Base-by-base conservation (phyloP, 2,113 vertebrate genomes). In the Tenrec ecaudatus region DNA sequence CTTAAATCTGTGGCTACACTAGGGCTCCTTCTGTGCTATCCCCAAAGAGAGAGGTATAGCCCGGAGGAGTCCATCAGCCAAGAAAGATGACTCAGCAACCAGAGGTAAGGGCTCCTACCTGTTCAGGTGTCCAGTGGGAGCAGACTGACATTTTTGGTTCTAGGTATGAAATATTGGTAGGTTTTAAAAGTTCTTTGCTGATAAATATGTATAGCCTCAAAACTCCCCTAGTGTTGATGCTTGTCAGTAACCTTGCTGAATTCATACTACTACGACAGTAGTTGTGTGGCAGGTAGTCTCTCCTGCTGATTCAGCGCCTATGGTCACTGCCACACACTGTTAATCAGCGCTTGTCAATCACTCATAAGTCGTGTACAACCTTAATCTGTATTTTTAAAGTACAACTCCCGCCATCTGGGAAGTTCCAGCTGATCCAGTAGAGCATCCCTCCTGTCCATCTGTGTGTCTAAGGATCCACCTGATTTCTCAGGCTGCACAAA, bases 181-280 rank as follows among this genome's bases (percentile, higher is more conserved):
- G 4, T 25, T 29, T 17, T 38, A 60, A 40, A 73, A 19, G 58
- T 31, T 8, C 27, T 94, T 73, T 47, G 79, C 57, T 68, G 19
- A 31, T 9, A 0, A 1, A 27, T 22, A 6, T 11, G 0, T 0
- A 0, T 3, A 15, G 58, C 57, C 38, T 36, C 23, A 19, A 71
- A 47, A 29, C 2, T 1, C 36, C 85, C 71, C n/a, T 17, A 71
- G 10, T 19, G n/a, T 66, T 6, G 31, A 29, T 47, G 71, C 1
- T 0, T 6, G 17, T 8, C 81, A 8, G 31, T 2, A 2, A 76
- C 33, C 69, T 79, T 71, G 12, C 6, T 31, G 33, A 53, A 69
- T 36, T 8, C 9, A 0, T 29, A 36, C 15, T 3, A 0, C n/a
- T 5, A 23, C 29, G n/a, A 15, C 27, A 33, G 22, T 0, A 1